Evolutionary conservation across 1,140 invertebrate species (phyloP).

Genomic region (Drosophila tsacasi): DNA sequence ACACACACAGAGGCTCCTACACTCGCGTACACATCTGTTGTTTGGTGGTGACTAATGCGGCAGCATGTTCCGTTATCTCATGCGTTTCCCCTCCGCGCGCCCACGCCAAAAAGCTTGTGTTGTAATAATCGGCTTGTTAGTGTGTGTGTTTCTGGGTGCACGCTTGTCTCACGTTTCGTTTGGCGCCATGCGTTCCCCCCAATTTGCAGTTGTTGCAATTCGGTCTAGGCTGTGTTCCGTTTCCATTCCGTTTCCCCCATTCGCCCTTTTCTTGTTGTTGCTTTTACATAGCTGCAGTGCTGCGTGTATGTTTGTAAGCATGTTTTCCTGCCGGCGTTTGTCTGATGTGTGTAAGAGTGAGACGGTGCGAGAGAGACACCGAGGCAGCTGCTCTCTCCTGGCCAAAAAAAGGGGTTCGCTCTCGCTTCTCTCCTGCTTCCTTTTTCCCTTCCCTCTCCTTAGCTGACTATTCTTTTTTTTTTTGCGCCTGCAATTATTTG

Average conservation of each 20-base stretch:
- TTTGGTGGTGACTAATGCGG: slow-evolving; percentile 60
- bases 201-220: slow-evolving; percentile 58
- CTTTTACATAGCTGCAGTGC: slow-evolving; percentile 55
- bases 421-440: slow-evolving; percentile 10
- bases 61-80: slow-evolving; percentile 64
- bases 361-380: background rate
- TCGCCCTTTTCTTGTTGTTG: slow-evolving; percentile 46
- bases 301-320: slow-evolving; percentile 19
- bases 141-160: slow-evolving; percentile 22
- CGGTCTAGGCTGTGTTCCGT: slow-evolving; percentile 61
- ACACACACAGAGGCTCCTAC: slow-evolving; percentile 50
- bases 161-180: slow-evolving; percentile 52
- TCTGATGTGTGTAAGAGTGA: slow-evolving; percentile 12
- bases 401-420: slow-evolving; percentile 39
- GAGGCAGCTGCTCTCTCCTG: slow-evolving; percentile 45
- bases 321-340: slow-evolving; percentile 31
- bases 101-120: slow-evolving; percentile 32
- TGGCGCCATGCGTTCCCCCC: slow-evolving; percentile 61
- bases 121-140: slow-evolving; percentile 30
- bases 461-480: slow-evolving; percentile 30
- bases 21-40: slow-evolving; percentile 59
- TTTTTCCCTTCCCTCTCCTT: slow-evolving; percentile 10
- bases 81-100: slow-evolving; percentile 37
- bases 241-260: slow-evolving; percentile 48
- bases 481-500: slow-evolving; percentile 44